Percentiles rank a stretch among this genome's conserved stretches.
phyloP scores from a whole-genome alignment of 2,888 invertebrate genomes.

The Dastarcus helophoroides region DNA sequence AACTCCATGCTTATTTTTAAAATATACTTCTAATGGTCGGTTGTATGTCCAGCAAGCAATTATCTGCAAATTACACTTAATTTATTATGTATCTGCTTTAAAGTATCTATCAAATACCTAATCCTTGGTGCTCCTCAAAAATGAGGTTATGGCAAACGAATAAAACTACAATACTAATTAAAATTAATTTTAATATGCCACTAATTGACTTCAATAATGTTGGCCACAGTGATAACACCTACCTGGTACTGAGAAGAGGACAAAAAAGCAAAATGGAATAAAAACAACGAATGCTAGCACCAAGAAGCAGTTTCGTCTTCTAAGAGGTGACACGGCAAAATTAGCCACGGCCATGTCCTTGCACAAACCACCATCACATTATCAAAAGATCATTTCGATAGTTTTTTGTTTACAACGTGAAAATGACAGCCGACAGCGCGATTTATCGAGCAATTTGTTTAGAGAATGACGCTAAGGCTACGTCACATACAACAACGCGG shows the following conservation, averaged over 20 bases:
- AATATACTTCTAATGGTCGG: too few relatives aligned
- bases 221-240: conserved; percentile 14
- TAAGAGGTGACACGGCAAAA: conserved; percentile 36
- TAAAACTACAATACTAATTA: too few relatives aligned
- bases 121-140: too few relatives aligned
- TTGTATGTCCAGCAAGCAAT: too few relatives aligned
- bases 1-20: too few relatives aligned
- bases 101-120: too few relatives aligned
- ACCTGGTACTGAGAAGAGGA: conserved; percentile 44
- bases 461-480: conserved; percentile 5
- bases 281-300: conserved; percentile 43
- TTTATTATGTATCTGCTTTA: too few relatives aligned
- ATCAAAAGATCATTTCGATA: conserved; percentile 6
- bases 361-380: conserved; percentile 13
- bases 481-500: conserved; percentile 3
- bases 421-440: conserved; percentile 2
- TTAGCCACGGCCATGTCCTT: conserved; percentile 30
- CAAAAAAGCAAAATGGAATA: conserved; percentile 45
- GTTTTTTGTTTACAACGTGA: neutral
- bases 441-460: neutral
- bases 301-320: conserved; percentile 47
- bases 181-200: too few relatives aligned
- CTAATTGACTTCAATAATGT: too few relatives aligned
- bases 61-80: too few relatives aligned
- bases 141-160: too few relatives aligned